These are phyloP conservation scores for Melinaea menophilus DNA, from an alignment of 2,888 invertebrate genomes.

Conservation along the genomic window DNA sequence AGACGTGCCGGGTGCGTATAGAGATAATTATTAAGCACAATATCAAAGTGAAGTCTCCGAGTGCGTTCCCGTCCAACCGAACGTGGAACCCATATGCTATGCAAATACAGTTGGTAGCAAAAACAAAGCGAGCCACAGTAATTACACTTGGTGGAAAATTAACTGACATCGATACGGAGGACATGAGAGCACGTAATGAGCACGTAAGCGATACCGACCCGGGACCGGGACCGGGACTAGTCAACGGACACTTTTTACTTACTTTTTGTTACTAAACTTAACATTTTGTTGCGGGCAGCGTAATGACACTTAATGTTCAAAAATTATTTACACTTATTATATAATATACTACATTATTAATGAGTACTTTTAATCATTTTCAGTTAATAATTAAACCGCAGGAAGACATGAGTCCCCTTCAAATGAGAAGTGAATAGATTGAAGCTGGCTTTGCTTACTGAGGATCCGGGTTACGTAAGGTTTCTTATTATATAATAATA, in stretches of 20 bases:
- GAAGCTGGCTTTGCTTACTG: too few species aligned
- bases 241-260: slow-evolving; percentile 25
- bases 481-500: too few species aligned
- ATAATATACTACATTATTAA: too few species aligned
- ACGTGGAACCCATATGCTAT: slow-evolving; percentile 60
- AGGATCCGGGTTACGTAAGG: too few species aligned
- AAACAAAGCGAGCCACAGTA: slow-evolving; percentile 75
- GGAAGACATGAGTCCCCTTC: too few species aligned
- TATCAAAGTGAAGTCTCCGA: slow-evolving; percentile 40
- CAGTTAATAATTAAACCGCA: too few species aligned
- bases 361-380: too few species aligned
- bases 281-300: background rate
- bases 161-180: slow-evolving; percentile 71
- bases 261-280: background rate
- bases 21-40: background rate
- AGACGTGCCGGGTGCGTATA: too few species aligned
- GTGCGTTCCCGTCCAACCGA: slow-evolving; percentile 37
- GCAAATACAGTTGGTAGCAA: slow-evolving; percentile 77
- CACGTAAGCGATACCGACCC: slow-evolving; percentile 55
- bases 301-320: too few species aligned
- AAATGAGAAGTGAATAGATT: too few species aligned
- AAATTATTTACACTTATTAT: too few species aligned
- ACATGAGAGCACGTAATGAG: slow-evolving; percentile 68
- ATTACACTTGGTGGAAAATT: slow-evolving; percentile 76
- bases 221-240: slow-evolving; percentile 58